Conservation (phyloP, 2,113 vertebrate species). For the Osmerus mordax region DNA sequence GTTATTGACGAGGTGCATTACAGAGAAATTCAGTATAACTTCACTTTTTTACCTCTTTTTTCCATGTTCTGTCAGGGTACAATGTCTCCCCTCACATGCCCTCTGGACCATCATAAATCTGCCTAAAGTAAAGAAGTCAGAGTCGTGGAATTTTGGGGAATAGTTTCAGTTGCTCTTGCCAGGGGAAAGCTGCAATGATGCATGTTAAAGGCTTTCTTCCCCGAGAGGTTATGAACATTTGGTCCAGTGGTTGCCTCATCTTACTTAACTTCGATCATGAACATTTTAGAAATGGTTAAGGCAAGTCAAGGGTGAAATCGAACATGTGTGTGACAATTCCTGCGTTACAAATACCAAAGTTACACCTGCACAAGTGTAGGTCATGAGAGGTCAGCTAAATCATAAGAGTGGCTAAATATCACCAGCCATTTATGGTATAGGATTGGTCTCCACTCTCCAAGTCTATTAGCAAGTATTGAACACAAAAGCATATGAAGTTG, state of each 20-base stretch:
- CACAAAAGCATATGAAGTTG: no score
- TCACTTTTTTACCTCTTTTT: constrained; percentile 28
- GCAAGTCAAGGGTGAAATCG: no score
- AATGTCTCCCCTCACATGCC: constrained; percentile 15
- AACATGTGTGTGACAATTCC: background rate
- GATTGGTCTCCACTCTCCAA: no score
- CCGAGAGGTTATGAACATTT: background rate
- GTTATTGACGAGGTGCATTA: no score
- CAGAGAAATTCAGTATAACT: constrained; percentile 2
- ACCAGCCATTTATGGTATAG: no score
- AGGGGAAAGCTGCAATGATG: constrained; percentile 13
- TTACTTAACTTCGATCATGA: no score
- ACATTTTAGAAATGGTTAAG: no score
- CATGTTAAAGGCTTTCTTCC: background rate
- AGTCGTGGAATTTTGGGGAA: constrained; percentile 28
- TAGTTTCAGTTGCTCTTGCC: constrained; percentile 24
- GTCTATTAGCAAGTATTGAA: no score
- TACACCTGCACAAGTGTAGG: background rate
- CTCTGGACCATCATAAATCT: constrained; percentile 21
- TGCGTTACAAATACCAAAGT: background rate
- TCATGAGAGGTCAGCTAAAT: background rate
- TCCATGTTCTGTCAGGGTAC: constrained; percentile 25
- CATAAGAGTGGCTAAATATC: no score
- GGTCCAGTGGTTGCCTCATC: background rate
- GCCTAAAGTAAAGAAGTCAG: constrained; percentile 18